A percentile compares a stretch with the other conserved stretches of the same genome.
These are phyloP conservation scores for Scomber japonicus DNA, from an alignment of 2,113 vertebrate genomes.

Conservation along the genomic window DNA sequence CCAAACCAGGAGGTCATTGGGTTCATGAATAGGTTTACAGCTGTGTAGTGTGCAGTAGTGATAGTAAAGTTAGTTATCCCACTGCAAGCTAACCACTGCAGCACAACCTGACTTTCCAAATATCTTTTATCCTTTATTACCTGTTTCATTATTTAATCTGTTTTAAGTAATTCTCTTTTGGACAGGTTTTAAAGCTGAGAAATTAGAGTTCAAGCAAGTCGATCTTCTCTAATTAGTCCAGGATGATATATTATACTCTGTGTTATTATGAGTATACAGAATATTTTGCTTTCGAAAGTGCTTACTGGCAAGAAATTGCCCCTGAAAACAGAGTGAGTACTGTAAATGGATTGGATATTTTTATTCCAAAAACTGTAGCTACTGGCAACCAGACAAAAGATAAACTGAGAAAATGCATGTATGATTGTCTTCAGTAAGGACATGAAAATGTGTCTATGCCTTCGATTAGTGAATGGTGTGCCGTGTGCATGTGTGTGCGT, in stretches of 20 bases:
- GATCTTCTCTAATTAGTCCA: not conserved
- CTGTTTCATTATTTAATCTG: not conserved
- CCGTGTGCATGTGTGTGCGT: slow-evolving; percentile 23
- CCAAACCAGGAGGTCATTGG: slow-evolving; percentile 53
- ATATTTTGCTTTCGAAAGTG: slow-evolving; percentile 20
- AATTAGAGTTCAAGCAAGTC: not conserved
- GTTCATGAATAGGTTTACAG: slow-evolving; percentile 61
- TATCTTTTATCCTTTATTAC: not conserved
- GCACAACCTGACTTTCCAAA: not conserved
- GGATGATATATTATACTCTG: not conserved
- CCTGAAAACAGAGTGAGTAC: slow-evolving; percentile 14
- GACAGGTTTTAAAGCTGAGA: slow-evolving; percentile 1
- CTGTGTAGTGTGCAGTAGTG: slow-evolving; percentile 37
- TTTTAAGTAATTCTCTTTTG: not conserved
- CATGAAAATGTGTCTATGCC: too few relatives aligned
- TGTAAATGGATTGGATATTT: slow-evolving; percentile 8
- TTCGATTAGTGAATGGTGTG: slow-evolving; percentile 13
- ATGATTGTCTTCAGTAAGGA: slow-evolving; percentile 16
- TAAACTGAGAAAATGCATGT: slow-evolving; percentile 24
- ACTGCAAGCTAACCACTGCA: not conserved
- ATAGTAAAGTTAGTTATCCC: not conserved
- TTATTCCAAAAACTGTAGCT: slow-evolving; percentile 10
- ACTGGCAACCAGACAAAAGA: slow-evolving; percentile 16
- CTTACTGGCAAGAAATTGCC: not conserved
- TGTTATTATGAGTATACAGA: not conserved